Base-by-base conservation (phyloP, 2,113 vertebrate species). In the Cyprinodon tularosa region DNA sequence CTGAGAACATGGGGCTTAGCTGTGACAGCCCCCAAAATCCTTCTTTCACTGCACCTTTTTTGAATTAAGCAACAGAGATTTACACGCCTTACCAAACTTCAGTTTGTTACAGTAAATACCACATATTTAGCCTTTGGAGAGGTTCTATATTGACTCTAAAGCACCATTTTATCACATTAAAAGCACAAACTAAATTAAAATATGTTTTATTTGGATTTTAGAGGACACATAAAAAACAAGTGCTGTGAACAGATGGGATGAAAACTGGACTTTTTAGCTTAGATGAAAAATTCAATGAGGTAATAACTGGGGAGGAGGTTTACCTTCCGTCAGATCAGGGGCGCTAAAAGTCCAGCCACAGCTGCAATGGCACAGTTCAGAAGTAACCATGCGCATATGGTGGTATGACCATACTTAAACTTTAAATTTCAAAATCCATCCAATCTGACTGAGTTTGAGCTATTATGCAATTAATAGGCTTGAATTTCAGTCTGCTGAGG, bases 21-120 rank as follows among this genome's bases (percentile, higher is more conserved):
- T 48, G 84, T 86, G 89, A 90, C 92, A 89, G 87, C 84, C 88
- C 84, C 82, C 88, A 91, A 92, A 91, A 87, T 91, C 76, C 76
- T 85, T 84, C 90, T 89, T 91, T 88, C 89, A 84, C 87, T n/a
- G 80, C 71, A 66, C 87, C 87, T 90, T 91, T 92, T 91, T 86
- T 90, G 91, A 89, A 92, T 92, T 91, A 91, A 88, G 84, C 84
- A 85, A 85, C 85, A 76, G 71, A 90, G 85, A 89, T 91, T 91
- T 89, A 85, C 90, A 91, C 91, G 90, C 86, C 91, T 90, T 29
- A 29, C 85, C 84, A 73, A 88, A 84, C 88, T 89, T 86, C 79
- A 90, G 90, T 85, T 76, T 88, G 84, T 78, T 80, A 75, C 50
- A 71, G 82, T 57, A 76, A 85, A 81, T 91, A 81, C 83, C 36